phyloP scores from a whole-genome alignment of 2,888 invertebrate genomes.

The Drosophila mimica region DNA sequence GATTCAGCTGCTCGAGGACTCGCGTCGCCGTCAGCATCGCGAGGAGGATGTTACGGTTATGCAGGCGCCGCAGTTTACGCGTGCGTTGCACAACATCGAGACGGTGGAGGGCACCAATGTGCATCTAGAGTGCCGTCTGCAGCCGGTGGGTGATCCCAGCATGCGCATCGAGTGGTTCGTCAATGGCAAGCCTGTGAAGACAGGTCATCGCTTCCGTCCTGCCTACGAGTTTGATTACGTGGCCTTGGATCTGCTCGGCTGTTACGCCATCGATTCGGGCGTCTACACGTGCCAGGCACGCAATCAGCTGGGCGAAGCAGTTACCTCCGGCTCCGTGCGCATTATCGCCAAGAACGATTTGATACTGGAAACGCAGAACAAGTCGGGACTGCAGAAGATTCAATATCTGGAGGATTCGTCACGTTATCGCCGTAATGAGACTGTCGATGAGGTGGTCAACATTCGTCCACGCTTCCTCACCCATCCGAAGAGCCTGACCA shows the following conservation, averaged over 20 bases:
- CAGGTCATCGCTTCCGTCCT: slow-evolving; percentile 97
- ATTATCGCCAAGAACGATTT: slow-evolving; percentile 95
- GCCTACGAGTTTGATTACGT: slow-evolving; percentile 99
- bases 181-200: slow-evolving; percentile 96
- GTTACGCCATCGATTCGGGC: slow-evolving; percentile 98
- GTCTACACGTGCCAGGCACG: slow-evolving; percentile 98
- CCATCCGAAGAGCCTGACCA: slow-evolving; percentile 93
- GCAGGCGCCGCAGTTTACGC: slow-evolving; percentile 94
- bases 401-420: slow-evolving; percentile 95
- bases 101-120: slow-evolving; percentile 96
- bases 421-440: slow-evolving; percentile 92
- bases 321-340: slow-evolving; percentile 95
- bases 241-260: slow-evolving; percentile 96
- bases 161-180: slow-evolving; percentile 98
- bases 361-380: slow-evolving; percentile 94
- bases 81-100: slow-evolving; percentile 94
- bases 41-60: slow-evolving; percentile 93
- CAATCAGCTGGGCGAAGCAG: slow-evolving; percentile 97
- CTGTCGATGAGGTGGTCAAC: slow-evolving; percentile 93
- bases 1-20: slow-evolving; percentile 95
- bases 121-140: slow-evolving; percentile 95
- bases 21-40: slow-evolving; percentile 89
- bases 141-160: slow-evolving; percentile 95
- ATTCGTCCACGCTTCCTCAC: slow-evolving; percentile 94
- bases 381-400: slow-evolving; percentile 95